Base-by-base conservation (phyloP, 2,797 vertebrate genomes). In the Urocyon cinereoargenteus region DNA sequence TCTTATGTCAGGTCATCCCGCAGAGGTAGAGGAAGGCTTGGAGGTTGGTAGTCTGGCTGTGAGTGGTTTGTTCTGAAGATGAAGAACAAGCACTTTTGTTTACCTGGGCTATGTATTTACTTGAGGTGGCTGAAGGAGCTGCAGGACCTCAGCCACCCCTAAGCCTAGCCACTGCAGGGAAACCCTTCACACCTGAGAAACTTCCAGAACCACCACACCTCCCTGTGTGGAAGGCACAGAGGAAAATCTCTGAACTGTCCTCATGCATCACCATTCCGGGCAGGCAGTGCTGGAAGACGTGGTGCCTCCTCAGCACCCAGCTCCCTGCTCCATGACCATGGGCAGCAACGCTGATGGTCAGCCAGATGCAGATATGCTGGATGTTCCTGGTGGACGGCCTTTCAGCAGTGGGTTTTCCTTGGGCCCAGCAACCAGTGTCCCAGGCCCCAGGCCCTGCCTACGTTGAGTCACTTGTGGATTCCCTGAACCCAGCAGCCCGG, bases 361-460 rank as follows among this genome's bases (percentile, higher is more conserved):
- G 21, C 57, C 1, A 53, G 36, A 18, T 0, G 11, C n/a, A 0
- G 0, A 59, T 18, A 2, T 57, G 26, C 6, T 1, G 2, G n/a
- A 36, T 53, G 53, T 12, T 75, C 40, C 59, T 34, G 3, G 12
- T 5, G 6, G 72, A 18, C 15, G 1, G n/a, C 61, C 68, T 91
- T 90, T 34, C n/a, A 14, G 84, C 64, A 64, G 15, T 31, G 8
- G 5, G 19, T 79, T 86, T 51, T 73, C 5, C 10, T 21, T 36
- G 49, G 70, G 14, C 62, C 51, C 18, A 18, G 14, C 66, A 75
- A 72, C 53, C 57, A 36, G 86, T 68, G 22, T 78, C 84, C 40
- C 28, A 28, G 84, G 31, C 59, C 83, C 83, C 16, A 5, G 61
- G 49, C n/a, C 83, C 87, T 64, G 72, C 62, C 16, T 7, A 51